Evolutionary conservation across 2,888 invertebrate genomes (phyloP), one percentile per base, ranked within the genome.

Genomic region (Ferrisia virgata): DNA sequence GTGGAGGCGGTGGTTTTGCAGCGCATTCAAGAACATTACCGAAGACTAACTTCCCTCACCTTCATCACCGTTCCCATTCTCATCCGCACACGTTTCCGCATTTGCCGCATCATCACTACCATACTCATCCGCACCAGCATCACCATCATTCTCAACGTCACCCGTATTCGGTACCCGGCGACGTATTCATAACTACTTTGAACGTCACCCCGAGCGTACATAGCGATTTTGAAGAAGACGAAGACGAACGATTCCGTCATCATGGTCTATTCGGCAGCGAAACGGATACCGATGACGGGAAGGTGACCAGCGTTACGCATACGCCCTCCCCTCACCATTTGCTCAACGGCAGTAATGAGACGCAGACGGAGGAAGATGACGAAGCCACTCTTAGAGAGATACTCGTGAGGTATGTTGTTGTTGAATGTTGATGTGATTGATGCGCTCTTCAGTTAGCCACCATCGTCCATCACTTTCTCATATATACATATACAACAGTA

Each of bases 361-460:
- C 89, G 88, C 89, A 82, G 85, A 84, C 86, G 85, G 72, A 84
- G 83, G 85, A 85, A 85, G 92, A 92, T 89, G 95, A 96, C 93
- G 95, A 96, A 92, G 94, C 95, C 90, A 95, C 95, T 92, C 94
- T 96, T 91, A 94, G 95, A 92, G 95, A 95, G 93, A 93, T 96
- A 92, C 95, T 96, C 91, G 93, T 95, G 94, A 95, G 95, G 95
- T 94, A 93, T 90, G 91, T 91, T 64, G 28, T 64, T 5, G 11
- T 8, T 4, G 36, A 36, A 40, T n/a, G n/a, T n/a, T n/a, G n/a
- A n/a, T n/a, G n/a, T n/a, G n/a, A n/a, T n/a, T n/a, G 40, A 40
- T 40, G 40, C 47, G 4, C 47, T 18, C 47, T 18, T 15, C 43
- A 43, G 13, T 15, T 2, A 8, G n/a, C 47, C n/a, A 22, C 58